These are phyloP conservation scores for Platycnemis pennipes DNA, from an alignment of 2,888 invertebrate genomes.

Conservation along the genomic window DNA sequence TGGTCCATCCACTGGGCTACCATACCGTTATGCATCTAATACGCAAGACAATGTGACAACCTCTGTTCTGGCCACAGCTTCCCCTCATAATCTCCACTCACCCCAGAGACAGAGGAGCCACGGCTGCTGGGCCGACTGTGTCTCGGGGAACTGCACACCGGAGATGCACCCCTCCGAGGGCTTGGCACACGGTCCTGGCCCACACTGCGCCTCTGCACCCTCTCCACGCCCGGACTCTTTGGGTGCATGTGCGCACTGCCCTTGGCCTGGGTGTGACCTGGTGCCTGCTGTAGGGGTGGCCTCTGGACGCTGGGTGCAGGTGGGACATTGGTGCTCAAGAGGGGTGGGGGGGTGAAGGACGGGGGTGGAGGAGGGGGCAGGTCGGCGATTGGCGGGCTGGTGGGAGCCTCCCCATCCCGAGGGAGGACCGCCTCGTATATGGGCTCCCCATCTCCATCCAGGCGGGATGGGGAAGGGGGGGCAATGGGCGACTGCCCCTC, in stretches of 20 bases:
- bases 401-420: constrained; percentile 80
- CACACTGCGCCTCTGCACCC: constrained; percentile 75
- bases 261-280: constrained; percentile 73
- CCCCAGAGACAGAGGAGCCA: constrained; percentile 76
- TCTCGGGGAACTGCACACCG: constrained; percentile 78
- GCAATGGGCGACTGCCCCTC: constrained; percentile 73
- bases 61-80: no score
- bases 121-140: constrained; percentile 81
- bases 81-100: neutral
- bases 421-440: constrained; percentile 93
- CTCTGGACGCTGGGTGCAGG: constrained; percentile 75
- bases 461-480: constrained; percentile 73
- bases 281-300: constrained; percentile 72
- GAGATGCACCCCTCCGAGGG: constrained; percentile 71
- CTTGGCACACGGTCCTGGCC: constrained; percentile 71
- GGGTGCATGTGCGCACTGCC: constrained; percentile 77
- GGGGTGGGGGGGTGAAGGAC: constrained; percentile 79
- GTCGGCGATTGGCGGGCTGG: constrained; percentile 75
- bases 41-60: no score
- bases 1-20: no score
- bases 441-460: constrained; percentile 79
- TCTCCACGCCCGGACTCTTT: constrained; percentile 77
- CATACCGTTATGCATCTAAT: no score
- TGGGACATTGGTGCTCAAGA: constrained; percentile 77
- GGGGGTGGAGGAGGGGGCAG: constrained; percentile 78